Percentiles rank a stretch among this genome's conserved stretches.
Evolutionary conservation across 2,797 vertebrate species (phyloP).

Genomic region (Acridotheres tristis): DNA sequence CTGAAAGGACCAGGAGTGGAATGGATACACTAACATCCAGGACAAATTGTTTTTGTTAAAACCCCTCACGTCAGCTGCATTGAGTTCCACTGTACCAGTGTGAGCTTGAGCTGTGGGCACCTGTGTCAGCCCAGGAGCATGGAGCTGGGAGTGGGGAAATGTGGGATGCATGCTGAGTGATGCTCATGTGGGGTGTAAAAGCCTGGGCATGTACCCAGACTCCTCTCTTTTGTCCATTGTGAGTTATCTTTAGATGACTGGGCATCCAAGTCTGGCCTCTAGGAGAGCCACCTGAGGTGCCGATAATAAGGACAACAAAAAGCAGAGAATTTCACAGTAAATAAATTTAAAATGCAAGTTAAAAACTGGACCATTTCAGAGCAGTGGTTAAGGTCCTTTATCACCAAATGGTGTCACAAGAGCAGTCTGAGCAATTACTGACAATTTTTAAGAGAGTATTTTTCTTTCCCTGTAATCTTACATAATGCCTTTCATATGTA

Average conservation of each 20-base stretch:
- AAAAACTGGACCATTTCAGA: neutral
- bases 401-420: conserved; percentile 45
- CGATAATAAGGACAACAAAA: neutral
- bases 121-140: neutral
- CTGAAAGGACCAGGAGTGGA: neutral
- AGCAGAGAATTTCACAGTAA: neutral
- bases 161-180: accelerated
- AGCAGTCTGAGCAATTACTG: conserved; percentile 55
- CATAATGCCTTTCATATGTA: conserved; percentile 63
- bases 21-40: neutral
- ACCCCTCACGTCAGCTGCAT: accelerated
- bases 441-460: conserved; percentile 41
- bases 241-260: neutral
- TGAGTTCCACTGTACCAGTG: neutral
- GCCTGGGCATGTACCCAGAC: neutral
- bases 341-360: conserved; percentile 12
- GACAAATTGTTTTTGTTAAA: neutral
- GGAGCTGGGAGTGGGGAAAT: neutral
- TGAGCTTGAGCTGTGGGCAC: neutral
- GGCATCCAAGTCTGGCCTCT: neutral
- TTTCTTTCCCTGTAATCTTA: conserved; percentile 54
- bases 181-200: neutral
- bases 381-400: neutral
- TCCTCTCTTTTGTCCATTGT: neutral
- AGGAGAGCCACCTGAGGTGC: neutral